Evolutionary conservation across 2,797 vertebrate species (phyloP).

Genomic region (Synaphobranchus kaupii): DNA sequence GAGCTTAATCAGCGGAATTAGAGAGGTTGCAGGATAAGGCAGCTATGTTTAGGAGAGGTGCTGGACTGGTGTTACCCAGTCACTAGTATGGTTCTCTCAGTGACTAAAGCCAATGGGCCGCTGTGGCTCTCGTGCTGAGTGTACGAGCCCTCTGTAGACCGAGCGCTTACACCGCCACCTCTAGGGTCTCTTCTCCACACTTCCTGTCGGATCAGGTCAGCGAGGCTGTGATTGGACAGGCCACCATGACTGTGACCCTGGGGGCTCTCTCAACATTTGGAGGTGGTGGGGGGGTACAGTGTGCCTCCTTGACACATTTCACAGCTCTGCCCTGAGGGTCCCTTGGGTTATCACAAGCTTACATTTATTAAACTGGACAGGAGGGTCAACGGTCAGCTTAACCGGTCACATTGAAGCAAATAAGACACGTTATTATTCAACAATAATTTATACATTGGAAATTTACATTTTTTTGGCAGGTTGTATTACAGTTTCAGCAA

Average conservation of each 20-base stretch:
- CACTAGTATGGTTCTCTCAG: background rate
- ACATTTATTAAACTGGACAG: conserved; percentile 5
- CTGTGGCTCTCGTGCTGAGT: background rate
- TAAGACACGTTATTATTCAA: background rate
- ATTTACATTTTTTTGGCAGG: background rate
- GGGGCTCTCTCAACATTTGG: background rate
- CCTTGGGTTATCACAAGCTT: background rate
- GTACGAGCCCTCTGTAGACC: background rate
- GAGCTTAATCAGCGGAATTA: too few relatives aligned
- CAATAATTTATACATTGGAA: background rate
- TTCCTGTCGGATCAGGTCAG: conserved; percentile 4
- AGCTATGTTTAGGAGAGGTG: background rate
- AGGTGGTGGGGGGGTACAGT: background rate
- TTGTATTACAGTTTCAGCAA: background rate
- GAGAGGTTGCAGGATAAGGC: too few relatives aligned
- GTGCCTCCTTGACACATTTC: conserved; percentile 14
- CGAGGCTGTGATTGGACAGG: background rate
- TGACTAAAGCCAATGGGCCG: background rate
- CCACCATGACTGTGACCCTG: background rate
- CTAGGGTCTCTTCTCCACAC: background rate
- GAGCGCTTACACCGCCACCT: background rate
- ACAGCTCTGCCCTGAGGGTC: background rate
- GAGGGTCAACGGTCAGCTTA: background rate
- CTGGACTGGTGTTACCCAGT: background rate
- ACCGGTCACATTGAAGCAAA: background rate